phyloP scores from a whole-genome alignment of 2,113 vertebrate species.

The Eudorcas thomsonii region DNA sequence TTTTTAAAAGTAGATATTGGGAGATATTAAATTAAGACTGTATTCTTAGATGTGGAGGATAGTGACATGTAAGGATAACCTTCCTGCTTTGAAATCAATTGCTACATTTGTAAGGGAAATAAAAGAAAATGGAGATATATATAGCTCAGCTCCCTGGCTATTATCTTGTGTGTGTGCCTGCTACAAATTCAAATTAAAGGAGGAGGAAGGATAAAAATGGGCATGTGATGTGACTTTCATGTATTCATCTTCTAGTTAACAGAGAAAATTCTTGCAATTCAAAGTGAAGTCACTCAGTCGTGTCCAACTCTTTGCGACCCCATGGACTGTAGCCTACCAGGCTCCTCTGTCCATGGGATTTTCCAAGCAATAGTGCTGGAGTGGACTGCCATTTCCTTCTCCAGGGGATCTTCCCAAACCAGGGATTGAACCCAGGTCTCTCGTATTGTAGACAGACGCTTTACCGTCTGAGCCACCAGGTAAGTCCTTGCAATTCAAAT shows the following conservation, averaged over 20 bases:
- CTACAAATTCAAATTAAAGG: neutral
- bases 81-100: neutral
- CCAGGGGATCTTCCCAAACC: no score
- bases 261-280: neutral
- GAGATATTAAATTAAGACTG: neutral
- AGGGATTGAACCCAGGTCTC: no score
- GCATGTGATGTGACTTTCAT: neutral
- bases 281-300: neutral
- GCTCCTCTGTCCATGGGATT: no score
- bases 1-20: neutral
- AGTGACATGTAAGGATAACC: neutral
- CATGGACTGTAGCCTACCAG: no score
- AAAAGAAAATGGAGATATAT: neutral
- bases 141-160: neutral
- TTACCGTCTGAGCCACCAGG: no score
- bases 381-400: no score
- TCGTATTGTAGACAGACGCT: no score
- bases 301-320: no score
- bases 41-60: neutral
- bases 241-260: neutral
- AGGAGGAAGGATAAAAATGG: neutral
- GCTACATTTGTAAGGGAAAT: neutral
- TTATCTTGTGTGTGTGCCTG: neutral
- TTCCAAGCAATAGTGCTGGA: no score
- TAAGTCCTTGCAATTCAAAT: neutral